Base-by-base conservation (phyloP, 2,113 vertebrate species). In the Oncorhynchus nerka region DNA sequence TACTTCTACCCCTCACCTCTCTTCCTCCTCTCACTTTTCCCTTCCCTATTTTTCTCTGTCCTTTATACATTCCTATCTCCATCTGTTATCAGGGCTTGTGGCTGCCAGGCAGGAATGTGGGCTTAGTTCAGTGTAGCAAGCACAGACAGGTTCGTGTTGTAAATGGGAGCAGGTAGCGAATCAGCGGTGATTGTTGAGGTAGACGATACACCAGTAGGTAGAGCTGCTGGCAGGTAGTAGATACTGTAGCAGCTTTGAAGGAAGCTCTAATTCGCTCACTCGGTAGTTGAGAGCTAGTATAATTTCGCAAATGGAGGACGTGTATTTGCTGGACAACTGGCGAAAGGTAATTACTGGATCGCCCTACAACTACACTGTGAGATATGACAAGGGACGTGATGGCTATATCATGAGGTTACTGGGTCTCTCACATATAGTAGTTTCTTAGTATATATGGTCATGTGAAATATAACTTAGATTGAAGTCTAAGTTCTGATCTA, bases 41-140 rank as follows among this genome's bases (percentile, higher is more conserved):
- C 39, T 39, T 0, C 0, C 5, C 30, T 26, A 13, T 32, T 45
- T 57, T 39, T 28, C 34, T 69, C 64, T 15, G 34, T 12, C 39
- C 67, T 55, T 16, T n/a, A 68, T 62, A 68, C 75, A 77, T 68
- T 57, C 79, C 76, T 48, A 45, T 22, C 22, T 73, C 78, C 59
- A 74, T 74, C 80, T 86, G 86, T 85, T 88, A 83, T 90, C 80
- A 83, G 74, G 70, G 74, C 85, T 79, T 81, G 77, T 68, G 57
- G 82, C 84, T 88, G 77, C 81, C 83, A 86, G 81, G 79, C 83
- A 90, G 91, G 93, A 93, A 93, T 93, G 92, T 45, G 85, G 76
- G 78, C 84, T 86, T 68, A 78, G 79, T 76, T 86, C 78, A 77
- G 75, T 67, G 70, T 79, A 88, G 90, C 93, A 91, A 87, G 93